Evolutionary conservation across 2,888 invertebrate genomes (phyloP).

Genomic region (Papilio protenor): DNA sequence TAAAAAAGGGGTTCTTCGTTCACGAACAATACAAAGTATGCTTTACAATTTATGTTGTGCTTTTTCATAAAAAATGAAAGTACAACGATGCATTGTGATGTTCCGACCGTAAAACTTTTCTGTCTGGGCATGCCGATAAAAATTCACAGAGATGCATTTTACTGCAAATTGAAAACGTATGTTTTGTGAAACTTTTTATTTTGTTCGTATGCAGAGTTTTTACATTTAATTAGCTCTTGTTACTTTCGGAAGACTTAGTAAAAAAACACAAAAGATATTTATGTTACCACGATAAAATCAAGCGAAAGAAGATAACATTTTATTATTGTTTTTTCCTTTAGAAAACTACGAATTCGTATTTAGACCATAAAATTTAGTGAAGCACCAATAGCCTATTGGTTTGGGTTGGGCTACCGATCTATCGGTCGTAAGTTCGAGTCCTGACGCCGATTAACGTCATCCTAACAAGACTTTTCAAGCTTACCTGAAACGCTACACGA

Average conservation of each 20-base stretch:
- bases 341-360: not conserved
- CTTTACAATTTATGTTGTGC: conserved; percentile 33
- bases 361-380: not conserved
- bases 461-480: too few species aligned
- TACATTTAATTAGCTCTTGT: conserved; percentile 3
- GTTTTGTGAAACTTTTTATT: conserved; percentile 14
- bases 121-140: conserved; percentile 43
- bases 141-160: conserved; percentile 35
- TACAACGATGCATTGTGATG: conserved; percentile 45
- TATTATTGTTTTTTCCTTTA: not conserved
- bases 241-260: not conserved
- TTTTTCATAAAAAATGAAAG: conserved; percentile 34
- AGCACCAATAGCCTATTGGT: too few species aligned
- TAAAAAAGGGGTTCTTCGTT: conserved; percentile 15
- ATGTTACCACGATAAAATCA: not conserved
- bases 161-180: conserved; percentile 39
- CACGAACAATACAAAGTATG: conserved; percentile 34
- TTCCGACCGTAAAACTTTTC: conserved; percentile 46
- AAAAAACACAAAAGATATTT: not conserved
- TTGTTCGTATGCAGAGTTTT: not conserved
- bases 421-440: too few species aligned
- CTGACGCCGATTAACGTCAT: too few species aligned
- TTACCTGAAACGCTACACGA: too few species aligned
- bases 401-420: too few species aligned
- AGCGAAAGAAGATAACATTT: too few species aligned